phyloP scores from a whole-genome alignment of 2,888 invertebrate species.

The Acanthosepion lycidas region DNA sequence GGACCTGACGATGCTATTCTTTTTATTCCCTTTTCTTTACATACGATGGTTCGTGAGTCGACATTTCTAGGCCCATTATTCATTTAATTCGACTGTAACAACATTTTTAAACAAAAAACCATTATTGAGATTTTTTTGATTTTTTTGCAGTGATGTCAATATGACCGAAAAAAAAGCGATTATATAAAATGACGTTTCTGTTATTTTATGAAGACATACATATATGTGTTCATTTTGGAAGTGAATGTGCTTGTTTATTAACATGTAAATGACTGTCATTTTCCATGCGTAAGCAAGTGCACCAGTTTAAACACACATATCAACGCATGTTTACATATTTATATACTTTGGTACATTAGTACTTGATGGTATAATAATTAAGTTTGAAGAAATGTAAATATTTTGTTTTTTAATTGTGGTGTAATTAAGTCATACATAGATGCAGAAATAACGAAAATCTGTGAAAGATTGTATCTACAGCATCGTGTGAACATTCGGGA shows the following conservation, averaged over 20 bases:
- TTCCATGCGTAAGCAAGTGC: not conserved
- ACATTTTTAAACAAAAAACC: not conserved
- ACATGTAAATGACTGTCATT: not conserved
- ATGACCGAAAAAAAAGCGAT: not conserved
- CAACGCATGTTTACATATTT: not conserved
- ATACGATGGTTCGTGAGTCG: slow-evolving; percentile 13
- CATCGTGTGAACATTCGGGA: too few relatives aligned
- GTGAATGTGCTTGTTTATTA: not conserved
- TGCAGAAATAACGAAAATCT: too few relatives aligned
- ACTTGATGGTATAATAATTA: not conserved
- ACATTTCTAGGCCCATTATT: slow-evolving; percentile 5
- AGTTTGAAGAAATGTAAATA: not conserved
- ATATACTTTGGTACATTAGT: not conserved
- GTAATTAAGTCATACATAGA: not conserved
- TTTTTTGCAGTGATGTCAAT: not conserved
- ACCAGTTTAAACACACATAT: not conserved
- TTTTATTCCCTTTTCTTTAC: not conserved
- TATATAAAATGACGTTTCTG: not conserved
- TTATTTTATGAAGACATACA: not conserved
- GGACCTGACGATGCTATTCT: not conserved
- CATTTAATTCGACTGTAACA: not conserved
- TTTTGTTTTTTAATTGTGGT: not conserved
- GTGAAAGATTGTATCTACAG: too few relatives aligned
- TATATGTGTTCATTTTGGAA: not conserved
- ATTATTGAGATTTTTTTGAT: not conserved